Evolutionary conservation across 35 echinoderm and acorn worm species (phyloP).

Genomic region (Acanthaster planci): DNA sequence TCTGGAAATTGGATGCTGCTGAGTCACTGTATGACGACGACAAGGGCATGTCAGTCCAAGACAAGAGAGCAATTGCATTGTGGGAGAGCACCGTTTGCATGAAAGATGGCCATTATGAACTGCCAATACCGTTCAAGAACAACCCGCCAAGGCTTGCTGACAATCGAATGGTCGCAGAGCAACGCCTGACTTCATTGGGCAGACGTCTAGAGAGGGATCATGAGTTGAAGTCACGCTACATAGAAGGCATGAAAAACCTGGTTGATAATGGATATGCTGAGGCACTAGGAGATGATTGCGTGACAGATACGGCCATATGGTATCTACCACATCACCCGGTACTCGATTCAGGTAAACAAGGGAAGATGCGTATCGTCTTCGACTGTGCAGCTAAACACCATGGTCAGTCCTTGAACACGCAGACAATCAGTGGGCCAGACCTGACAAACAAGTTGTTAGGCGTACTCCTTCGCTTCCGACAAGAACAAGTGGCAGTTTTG

Average conservation of each 20-base stretch:
- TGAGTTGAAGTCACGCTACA: slow-evolving; percentile 43
- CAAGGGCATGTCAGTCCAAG: too few relatives aligned
- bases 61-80: too few relatives aligned
- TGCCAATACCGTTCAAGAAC: slow-evolving; percentile 55
- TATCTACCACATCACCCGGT: too few relatives aligned
- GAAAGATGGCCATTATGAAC: slow-evolving; percentile 56
- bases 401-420: too few relatives aligned
- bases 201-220: slow-evolving; percentile 49
- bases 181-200: slow-evolving; percentile 22
- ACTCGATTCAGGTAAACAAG: too few relatives aligned
- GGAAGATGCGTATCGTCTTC: too few relatives aligned
- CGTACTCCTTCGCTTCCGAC: slow-evolving; percentile 56
- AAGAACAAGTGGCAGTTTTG: slow-evolving; percentile 63
- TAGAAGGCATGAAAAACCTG: slow-evolving; percentile 32
- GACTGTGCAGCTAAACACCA: too few relatives aligned
- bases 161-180: slow-evolving; percentile 45
- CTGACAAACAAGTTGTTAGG: slow-evolving; percentile 65
- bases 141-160: slow-evolving; percentile 34
- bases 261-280: slow-evolving; percentile 46
- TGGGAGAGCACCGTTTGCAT: slow-evolving; percentile 23
- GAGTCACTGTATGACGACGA: slow-evolving; percentile 16
- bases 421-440: too few relatives aligned
- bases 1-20: slow-evolving; percentile 23
- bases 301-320: slow-evolving; percentile 28
- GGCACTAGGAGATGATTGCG: slow-evolving; percentile 33